Base-by-base conservation (phyloP, 2,888 invertebrate genomes). In the Sipunculus nudus region DNA sequence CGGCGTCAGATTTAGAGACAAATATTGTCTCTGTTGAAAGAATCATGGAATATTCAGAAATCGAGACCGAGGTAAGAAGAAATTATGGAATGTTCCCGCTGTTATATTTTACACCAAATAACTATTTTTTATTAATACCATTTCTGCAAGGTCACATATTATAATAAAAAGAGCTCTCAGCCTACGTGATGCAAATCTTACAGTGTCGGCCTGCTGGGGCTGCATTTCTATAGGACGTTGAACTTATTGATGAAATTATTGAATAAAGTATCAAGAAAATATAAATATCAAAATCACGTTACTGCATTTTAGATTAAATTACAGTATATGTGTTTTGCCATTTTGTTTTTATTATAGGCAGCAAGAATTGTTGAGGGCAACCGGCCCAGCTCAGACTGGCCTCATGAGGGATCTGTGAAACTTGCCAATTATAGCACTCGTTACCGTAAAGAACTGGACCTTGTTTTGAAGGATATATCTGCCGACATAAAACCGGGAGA, bases 371-470 rank as follows among this genome's bases (percentile, higher is more conserved):
- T 74, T 25, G 67, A 66, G n/a, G 67, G 67, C 16, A 71, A 73
- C 16, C 66, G 69, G 29, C 78, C 78, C 16, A 53, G 61, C 2
- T 47, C 48, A 0, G 55, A 61, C 2, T 83, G 83, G 83, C 83
- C 83, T 10, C 63, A 72, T 16, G 52, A 71, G 25, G 83, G 82
- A 10, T 59, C 61, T 16, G 70, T 83, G 3, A 65, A 75, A 52
- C 78, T 82, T 65, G 64, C 70, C 13, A 54, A 74, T 29, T 81
- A 78, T 59, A 67, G 75, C 35, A 75, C 78, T 1, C 65, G 78
- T 16, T 83, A 81, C 59, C 65, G 82, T 35, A 72, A 74, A 35
- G 82, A 78, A 0, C 70, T 81, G 13, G 78, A 79, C 48, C 70
- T 80, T 2, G 82, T 80, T 6, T 72, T 82, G 2, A 74, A 72